These are phyloP conservation scores for Polyergus mexicanus DNA, from an alignment of 1,140 invertebrate species.

Conservation along the genomic window DNA sequence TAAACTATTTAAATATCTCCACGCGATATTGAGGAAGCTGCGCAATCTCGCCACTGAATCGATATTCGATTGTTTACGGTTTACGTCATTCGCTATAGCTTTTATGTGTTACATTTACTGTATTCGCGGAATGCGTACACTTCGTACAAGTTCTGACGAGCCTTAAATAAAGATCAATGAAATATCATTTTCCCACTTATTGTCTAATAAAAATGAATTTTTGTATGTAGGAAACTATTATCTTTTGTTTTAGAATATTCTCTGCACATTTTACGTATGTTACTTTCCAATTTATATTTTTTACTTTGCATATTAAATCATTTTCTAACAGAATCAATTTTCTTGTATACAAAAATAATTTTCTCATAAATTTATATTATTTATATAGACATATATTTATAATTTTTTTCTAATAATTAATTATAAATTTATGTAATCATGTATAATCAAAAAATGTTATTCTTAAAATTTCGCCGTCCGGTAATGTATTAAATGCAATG, in stretches of 20 bases:
- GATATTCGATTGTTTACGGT: slow-evolving; percentile 32
- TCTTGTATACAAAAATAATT: no score
- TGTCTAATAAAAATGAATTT: neutral
- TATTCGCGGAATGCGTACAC: neutral
- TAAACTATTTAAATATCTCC: neutral
- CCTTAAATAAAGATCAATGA: slow-evolving; percentile 53
- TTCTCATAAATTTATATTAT: no score
- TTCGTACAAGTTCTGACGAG: neutral
- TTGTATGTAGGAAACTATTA: neutral
- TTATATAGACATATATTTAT: no score
- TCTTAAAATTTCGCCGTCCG: no score
- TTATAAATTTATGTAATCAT: no score
- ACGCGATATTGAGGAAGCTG: neutral
- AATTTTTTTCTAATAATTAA: no score
- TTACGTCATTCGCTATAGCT: slow-evolving; percentile 13
- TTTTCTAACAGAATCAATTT: no score
- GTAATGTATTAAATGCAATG: no score
- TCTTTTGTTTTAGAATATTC: neutral
- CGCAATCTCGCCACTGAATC: neutral
- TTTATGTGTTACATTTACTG: slow-evolving; percentile 36
- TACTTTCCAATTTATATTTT: neutral
- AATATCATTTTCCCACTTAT: neutral
- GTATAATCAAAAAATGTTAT: no score
- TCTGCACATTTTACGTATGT: neutral
- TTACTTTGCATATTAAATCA: neutral